Percentiles rank a stretch among this genome's conserved stretches.
These are phyloP conservation scores for Emmelina monodactyla DNA, from an alignment of 2,888 invertebrate species.

Conservation along the genomic window DNA sequence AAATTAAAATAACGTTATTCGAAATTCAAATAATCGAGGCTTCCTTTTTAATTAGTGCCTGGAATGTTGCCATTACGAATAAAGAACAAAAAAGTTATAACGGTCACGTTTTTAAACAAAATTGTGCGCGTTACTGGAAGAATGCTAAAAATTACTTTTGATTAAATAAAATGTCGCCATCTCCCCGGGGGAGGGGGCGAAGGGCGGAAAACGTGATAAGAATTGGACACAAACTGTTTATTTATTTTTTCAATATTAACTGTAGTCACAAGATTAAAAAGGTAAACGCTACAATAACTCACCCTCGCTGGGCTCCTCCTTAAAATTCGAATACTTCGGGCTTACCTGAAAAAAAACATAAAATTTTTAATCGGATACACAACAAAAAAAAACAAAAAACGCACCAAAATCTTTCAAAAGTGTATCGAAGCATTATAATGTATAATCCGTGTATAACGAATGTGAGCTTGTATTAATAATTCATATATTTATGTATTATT, in stretches of 20 bases:
- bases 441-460: neutral
- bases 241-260: neutral
- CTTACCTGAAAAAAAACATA: constrained; percentile 34
- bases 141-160: constrained; percentile 61
- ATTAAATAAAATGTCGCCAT: constrained; percentile 59
- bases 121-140: constrained; percentile 29
- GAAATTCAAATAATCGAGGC: no score
- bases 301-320: constrained; percentile 21
- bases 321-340: constrained; percentile 19
- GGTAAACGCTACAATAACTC: constrained; percentile 10
- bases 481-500: constrained; percentile 19
- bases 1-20: no score
- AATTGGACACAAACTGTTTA: constrained; percentile 21
- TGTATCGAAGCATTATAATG: constrained; percentile 20
- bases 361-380: constrained; percentile 13
- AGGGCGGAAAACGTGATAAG: constrained; percentile 37
- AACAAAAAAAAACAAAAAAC: constrained; percentile 12
- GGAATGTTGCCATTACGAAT: no score
- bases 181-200: constrained; percentile 26
- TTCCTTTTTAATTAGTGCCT: no score
- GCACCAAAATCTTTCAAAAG: constrained; percentile 13
- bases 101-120: no score
- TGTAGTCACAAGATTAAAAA: neutral
- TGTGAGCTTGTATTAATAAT: constrained; percentile 26
- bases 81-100: no score